A percentile compares a stretch with the other conserved stretches of the same genome.
Evolutionary conservation across 1,140 invertebrate species (phyloP).

Genomic region (Pseudobourletiella spinata): DNA sequence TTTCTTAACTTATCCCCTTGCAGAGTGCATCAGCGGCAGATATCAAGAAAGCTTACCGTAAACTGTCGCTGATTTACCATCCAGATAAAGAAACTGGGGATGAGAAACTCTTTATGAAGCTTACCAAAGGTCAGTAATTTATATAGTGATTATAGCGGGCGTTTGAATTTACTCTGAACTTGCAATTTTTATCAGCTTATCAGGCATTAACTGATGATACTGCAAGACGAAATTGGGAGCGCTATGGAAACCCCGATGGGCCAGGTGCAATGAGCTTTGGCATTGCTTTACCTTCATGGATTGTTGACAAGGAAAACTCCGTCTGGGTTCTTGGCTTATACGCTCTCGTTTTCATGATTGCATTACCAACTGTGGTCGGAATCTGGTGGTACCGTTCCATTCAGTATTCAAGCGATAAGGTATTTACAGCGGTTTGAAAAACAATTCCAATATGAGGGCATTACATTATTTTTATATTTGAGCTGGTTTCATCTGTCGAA

Average conservation of each 20-base stretch:
- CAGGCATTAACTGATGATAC: conserved; percentile 91
- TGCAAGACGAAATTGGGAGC: conserved; percentile 93
- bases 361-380: conserved; percentile 83
- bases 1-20: conserved; percentile 34
- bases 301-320: conserved; percentile 99
- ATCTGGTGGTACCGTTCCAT: conserved; percentile 99
- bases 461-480: no score
- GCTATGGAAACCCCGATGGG: conserved; percentile 99
- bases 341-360: conserved; percentile 94
- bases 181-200: conserved; percentile 46
- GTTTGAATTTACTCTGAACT: neutral
- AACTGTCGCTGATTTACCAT: conserved; percentile 86
- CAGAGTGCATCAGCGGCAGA: conserved; percentile 72
- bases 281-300: conserved; percentile 98
- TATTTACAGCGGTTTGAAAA: no score
- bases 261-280: conserved; percentile 98
- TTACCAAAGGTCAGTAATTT: conserved; percentile 81
- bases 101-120: conserved; percentile 93
- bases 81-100: conserved; percentile 96
- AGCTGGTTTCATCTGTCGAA: no score
- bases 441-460: no score
- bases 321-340: conserved; percentile 95
- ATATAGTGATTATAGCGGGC: neutral
- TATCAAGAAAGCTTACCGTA: conserved; percentile 92
- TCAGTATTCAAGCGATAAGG: conserved; percentile 88